Evolutionary conservation across 2,888 invertebrate species (phyloP).

Genomic region (Poecilobothrus nobilitatus): DNA sequence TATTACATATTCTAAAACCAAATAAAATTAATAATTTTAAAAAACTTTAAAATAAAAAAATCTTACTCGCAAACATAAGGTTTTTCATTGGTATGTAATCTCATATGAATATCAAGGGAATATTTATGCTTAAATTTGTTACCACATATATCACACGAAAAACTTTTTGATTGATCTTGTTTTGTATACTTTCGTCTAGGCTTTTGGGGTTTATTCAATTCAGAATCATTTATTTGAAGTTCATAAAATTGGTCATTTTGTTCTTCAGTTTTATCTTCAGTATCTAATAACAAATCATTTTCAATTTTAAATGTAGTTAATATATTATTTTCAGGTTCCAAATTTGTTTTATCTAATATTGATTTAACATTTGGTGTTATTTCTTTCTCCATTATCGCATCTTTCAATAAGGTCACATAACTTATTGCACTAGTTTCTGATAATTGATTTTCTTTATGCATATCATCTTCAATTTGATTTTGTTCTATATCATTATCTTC

Average conservation of each 20-base stretch:
- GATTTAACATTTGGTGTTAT: neutral
- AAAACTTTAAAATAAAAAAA: neutral
- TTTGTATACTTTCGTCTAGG: neutral
- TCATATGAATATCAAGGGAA: constrained; percentile 14
- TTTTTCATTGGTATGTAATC: constrained; percentile 16
- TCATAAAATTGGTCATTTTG: neutral
- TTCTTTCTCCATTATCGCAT: neutral
- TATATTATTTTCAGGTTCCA: neutral
- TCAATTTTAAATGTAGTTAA: neutral
- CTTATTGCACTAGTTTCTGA: neutral
- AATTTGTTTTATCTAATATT: neutral
- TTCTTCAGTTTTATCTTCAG: neutral
- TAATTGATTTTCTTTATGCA: neutral
- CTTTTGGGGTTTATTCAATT: neutral
- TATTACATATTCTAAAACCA: constrained; percentile 15
- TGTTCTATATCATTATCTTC: neutral
- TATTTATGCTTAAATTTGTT: constrained; percentile 16
- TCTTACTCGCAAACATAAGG: constrained; percentile 17
- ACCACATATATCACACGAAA: constrained; percentile 16
- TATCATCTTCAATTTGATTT: neutral
- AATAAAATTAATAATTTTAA: neutral
- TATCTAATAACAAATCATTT: neutral
- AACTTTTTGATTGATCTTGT: constrained; percentile 17
- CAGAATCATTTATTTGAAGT: neutral
- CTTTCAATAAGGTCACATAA: neutral